A percentile compares a stretch with the other conserved stretches of the same genome.
phyloP scores from a whole-genome alignment of 2,888 invertebrate genomes.

The Uropetala carovei region DNA sequence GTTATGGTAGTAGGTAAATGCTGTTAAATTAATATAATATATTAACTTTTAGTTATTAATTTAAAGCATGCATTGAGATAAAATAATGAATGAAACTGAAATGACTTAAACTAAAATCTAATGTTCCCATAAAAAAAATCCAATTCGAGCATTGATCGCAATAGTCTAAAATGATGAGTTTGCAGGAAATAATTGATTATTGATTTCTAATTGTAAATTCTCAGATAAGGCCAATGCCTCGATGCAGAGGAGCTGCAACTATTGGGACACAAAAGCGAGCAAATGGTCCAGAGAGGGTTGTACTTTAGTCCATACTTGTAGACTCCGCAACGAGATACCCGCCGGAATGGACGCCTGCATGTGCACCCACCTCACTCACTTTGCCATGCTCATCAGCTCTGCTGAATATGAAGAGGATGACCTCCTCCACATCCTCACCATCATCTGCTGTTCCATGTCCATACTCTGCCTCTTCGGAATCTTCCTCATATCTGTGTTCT shows the following conservation, averaged over 20 bases:
- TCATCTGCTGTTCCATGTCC: constrained; percentile 65
- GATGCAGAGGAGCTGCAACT: constrained; percentile 65
- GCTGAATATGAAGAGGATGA: constrained; percentile 33
- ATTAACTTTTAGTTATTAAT: no score
- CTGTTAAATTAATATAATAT: no score
- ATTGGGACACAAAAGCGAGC: constrained; percentile 66
- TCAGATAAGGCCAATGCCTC: not conserved
- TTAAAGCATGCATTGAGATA: no score
- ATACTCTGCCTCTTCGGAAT: constrained; percentile 65
- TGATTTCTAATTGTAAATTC: not conserved
- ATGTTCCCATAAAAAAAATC: no score
- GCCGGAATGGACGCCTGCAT: constrained; percentile 65
- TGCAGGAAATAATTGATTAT: no score
- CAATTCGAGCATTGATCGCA: no score
- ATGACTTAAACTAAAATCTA: no score
- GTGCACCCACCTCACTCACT: constrained; percentile 67
- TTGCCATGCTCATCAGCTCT: constrained; percentile 66
- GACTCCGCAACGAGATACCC: not conserved
- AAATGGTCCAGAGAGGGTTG: constrained; percentile 66
- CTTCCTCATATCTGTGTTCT: constrained; percentile 57
- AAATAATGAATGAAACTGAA: no score
- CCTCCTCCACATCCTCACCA: constrained; percentile 65
- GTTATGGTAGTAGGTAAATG: no score
- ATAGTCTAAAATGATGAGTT: no score
- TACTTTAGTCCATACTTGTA: not conserved